A percentile compares a stretch with the other conserved stretches of the same genome.
Conservation (phyloP, 2,797 vertebrate species). For the Ctenopoma multispine region DNA sequence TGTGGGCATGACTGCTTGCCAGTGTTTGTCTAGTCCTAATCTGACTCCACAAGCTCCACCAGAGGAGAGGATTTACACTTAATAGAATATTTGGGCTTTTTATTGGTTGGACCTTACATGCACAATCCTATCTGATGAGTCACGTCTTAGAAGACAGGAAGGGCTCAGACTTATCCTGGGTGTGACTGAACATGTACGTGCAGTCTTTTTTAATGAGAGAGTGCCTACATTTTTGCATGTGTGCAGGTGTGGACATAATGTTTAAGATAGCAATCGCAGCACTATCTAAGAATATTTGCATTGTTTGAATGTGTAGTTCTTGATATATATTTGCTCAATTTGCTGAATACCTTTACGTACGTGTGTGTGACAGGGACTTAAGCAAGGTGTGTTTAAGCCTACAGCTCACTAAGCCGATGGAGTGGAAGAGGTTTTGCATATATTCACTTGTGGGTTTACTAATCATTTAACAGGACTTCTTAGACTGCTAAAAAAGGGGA, state of each 20-base stretch:
- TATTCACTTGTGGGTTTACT: slow-evolving; percentile 75
- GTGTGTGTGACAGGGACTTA: slow-evolving; percentile 48
- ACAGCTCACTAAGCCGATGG: slow-evolving; percentile 73
- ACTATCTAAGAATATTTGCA: slow-evolving; percentile 21
- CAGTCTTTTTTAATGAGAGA: slow-evolving; percentile 34
- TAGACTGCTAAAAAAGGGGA: slow-evolving; percentile 58
- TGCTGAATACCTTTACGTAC: slow-evolving; percentile 32
- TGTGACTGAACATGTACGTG: slow-evolving; percentile 42
- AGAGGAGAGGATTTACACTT: slow-evolving; percentile 70
- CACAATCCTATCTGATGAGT: slow-evolving; percentile 65
- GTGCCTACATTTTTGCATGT: slow-evolving; percentile 11
- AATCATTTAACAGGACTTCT: slow-evolving; percentile 74
- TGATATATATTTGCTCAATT: slow-evolving; percentile 44
- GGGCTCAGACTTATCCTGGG: slow-evolving; percentile 40
- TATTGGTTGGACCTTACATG: slow-evolving; percentile 59
- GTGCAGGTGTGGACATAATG: slow-evolving; percentile 9
- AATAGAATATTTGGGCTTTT: slow-evolving; percentile 74
- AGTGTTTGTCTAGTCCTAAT: slow-evolving; percentile 74
- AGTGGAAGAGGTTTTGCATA: slow-evolving; percentile 80
- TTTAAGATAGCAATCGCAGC: slow-evolving; percentile 12
- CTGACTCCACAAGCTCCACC: slow-evolving; percentile 68
- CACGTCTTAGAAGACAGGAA: slow-evolving; percentile 45
- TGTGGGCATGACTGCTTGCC: slow-evolving; percentile 54
- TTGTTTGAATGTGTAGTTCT: slow-evolving; percentile 46
- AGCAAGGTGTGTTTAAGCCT: slow-evolving; percentile 73